Evolutionary conservation across 1,140 invertebrate genomes (phyloP).

Genomic region (Brachionus manjavacas): DNA sequence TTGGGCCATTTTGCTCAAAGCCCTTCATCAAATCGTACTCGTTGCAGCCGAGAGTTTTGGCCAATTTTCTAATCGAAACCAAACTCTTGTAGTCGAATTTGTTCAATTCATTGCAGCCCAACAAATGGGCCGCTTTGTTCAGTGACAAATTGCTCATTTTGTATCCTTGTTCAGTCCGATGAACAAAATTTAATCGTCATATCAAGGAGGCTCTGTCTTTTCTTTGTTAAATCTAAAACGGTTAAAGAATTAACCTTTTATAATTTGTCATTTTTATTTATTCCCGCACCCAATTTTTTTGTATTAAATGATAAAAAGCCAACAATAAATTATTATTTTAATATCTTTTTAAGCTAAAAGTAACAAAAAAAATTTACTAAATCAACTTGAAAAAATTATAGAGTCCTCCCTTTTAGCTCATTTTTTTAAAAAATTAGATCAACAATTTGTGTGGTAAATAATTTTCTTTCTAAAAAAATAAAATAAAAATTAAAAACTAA

Average conservation of each 20-base stretch:
- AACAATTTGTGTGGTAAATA: too few relatives aligned
- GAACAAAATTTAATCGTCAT: neutral
- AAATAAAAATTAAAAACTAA: too few relatives aligned
- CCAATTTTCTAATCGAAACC: conserved; percentile 21
- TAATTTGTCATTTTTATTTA: neutral
- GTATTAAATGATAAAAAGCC: too few relatives aligned
- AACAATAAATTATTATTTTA: too few relatives aligned
- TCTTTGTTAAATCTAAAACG: neutral
- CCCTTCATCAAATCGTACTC: conserved; percentile 31
- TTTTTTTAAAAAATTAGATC: too few relatives aligned
- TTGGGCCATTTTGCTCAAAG: neutral
- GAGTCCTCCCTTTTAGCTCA: too few relatives aligned
- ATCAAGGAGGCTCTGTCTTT: neutral
- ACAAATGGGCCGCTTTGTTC: conserved; percentile 31
- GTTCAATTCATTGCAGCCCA: conserved; percentile 27
- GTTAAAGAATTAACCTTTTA: neutral
- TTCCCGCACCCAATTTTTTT: neutral
- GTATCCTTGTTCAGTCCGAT: neutral
- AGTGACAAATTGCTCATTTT: neutral
- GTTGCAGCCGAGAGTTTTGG: conserved; percentile 23
- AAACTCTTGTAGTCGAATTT: conserved; percentile 41
- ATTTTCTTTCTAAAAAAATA: too few relatives aligned
- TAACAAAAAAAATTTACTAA: too few relatives aligned
- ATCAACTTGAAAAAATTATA: too few relatives aligned
- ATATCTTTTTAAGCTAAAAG: too few relatives aligned